Base-by-base conservation (phyloP, 1,140 invertebrate genomes). In the Meloidogyne chitwoodi region DNA sequence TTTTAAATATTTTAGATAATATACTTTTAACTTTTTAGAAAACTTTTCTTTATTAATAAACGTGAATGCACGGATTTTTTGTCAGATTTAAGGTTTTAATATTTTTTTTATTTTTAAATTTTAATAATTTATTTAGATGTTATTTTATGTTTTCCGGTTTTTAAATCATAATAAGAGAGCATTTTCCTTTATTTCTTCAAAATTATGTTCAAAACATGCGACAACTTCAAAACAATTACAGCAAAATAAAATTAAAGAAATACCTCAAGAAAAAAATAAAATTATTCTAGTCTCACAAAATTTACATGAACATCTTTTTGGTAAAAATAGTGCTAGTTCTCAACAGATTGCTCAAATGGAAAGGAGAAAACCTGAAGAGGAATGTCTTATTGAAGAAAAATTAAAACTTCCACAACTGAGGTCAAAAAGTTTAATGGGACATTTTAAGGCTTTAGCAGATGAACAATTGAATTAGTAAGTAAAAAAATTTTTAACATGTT, bases 341-440 rank as follows among this genome's bases (percentile, higher is more conserved):
- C 19, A 74, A 27, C 27, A 69, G 12, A 31, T 34, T 16, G 24
- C 14, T 34, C 44, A 44, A 31, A 74, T 74, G 65, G 69, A 24
- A 2, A 48, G 14, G 24, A 61, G 29, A 41, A 38, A 69, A 41
- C 11, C n/a, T 31, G 14, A 3, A 14, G 26, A 44, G 38, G 44
- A 41, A 14, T 24, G 6, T 16, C 29, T 34, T 24, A 22, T 80
- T 22, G 44, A 62, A 48, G 44, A 62, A 19, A 26, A n/a, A 26
- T 38, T 63, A 24, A 29, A 82, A 48, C 75, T 79, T 19, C 80
- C 79, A n/a, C 24, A 16, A 29, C 31, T 80, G 27, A 27, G 26
- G n/a, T 27, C 65, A 26, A 24, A 67, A 61, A 68, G 41, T 77
- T 66, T 77, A 41, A 77, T 77, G 76, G 38, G 61, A 8, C 76